A percentile compares a stretch with the other conserved stretches of the same genome.
These are phyloP conservation scores for Cosmia pyralina DNA, from an alignment of 2,888 invertebrate genomes.

Conservation along the genomic window DNA sequence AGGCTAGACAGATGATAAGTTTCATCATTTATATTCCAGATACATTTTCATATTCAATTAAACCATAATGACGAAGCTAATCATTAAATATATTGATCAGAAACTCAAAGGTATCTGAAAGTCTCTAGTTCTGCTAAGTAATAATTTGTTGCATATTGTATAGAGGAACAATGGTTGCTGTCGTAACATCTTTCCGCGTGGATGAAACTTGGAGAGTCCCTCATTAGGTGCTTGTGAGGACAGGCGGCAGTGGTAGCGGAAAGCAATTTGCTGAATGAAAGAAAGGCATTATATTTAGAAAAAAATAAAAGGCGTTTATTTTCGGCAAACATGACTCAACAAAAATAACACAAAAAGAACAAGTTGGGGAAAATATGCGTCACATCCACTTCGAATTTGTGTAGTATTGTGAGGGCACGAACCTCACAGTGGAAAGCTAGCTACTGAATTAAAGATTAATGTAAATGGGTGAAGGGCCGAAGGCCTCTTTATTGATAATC, in stretches of 20 bases:
- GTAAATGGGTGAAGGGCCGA: too few relatives aligned
- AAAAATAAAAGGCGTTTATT: too few relatives aligned
- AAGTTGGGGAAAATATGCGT: too few relatives aligned
- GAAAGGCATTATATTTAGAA: not conserved
- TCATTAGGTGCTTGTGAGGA: slow-evolving; percentile 39
- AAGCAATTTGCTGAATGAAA: not conserved
- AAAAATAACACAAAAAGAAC: too few relatives aligned
- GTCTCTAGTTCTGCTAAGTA: slow-evolving; percentile 42
- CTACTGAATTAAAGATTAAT: too few relatives aligned
- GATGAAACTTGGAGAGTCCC: slow-evolving; percentile 41
- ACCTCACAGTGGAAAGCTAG: too few relatives aligned
- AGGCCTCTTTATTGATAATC: too few relatives aligned
- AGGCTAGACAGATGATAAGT: not conserved
- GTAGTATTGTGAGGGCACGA: too few relatives aligned
- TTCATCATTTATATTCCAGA: not conserved
- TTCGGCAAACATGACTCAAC: too few relatives aligned
- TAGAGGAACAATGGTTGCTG: slow-evolving; percentile 54
- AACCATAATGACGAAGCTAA: not conserved
- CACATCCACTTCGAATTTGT: too few relatives aligned
- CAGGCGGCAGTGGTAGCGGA: slow-evolving; percentile 3
- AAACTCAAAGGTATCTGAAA: slow-evolving; percentile 39
- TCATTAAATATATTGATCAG: slow-evolving; percentile 21
- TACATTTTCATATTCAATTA: slow-evolving; percentile 13
- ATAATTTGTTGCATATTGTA: slow-evolving; percentile 49
- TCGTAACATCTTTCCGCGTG: slow-evolving; percentile 52